A percentile compares a stretch with the other conserved stretches of the same genome.
These are phyloP conservation scores for Microctonus brassicae DNA, from an alignment of 2,888 invertebrate genomes.

Conservation along the genomic window DNA sequence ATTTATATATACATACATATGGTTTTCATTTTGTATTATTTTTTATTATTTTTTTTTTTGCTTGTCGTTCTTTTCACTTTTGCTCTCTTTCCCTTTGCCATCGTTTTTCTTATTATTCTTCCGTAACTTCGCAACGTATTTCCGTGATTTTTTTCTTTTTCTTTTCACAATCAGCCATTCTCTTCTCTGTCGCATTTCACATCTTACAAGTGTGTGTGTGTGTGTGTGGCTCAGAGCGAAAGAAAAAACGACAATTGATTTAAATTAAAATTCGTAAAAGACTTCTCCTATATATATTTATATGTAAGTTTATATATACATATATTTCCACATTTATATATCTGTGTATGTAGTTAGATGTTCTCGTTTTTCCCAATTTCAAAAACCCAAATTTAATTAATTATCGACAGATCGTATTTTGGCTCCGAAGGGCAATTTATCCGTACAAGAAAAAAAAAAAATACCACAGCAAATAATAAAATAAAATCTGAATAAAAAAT, in stretches of 20 bases:
- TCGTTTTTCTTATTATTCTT: conserved; percentile 25
- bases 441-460: conserved; percentile 7
- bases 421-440: conserved; percentile 13
- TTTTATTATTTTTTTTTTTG: not conserved
- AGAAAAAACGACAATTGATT: conserved; percentile 4
- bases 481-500: not conserved
- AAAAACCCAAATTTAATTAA: conserved; percentile 35
- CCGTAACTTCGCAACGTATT: conserved; percentile 31
- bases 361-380: conserved; percentile 26
- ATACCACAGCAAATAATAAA: not conserved
- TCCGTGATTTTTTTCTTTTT: conserved; percentile 11
- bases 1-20: not conserved
- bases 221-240: not conserved
- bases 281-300: not conserved
- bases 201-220: not conserved
- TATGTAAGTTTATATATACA: too few species aligned
- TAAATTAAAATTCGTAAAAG: conserved; percentile 28
- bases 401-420: conserved; percentile 33
- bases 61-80: conserved; percentile 4
- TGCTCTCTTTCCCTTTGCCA: conserved; percentile 17
- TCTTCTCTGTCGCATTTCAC: not conserved
- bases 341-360: not conserved
- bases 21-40: not conserved
- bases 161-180: not conserved
- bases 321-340: too few species aligned